Evolutionary conservation across 2,113 vertebrate species (phyloP), one percentile per base, ranked within the genome.

Genomic region (Orientallactaga bullata): DNA sequence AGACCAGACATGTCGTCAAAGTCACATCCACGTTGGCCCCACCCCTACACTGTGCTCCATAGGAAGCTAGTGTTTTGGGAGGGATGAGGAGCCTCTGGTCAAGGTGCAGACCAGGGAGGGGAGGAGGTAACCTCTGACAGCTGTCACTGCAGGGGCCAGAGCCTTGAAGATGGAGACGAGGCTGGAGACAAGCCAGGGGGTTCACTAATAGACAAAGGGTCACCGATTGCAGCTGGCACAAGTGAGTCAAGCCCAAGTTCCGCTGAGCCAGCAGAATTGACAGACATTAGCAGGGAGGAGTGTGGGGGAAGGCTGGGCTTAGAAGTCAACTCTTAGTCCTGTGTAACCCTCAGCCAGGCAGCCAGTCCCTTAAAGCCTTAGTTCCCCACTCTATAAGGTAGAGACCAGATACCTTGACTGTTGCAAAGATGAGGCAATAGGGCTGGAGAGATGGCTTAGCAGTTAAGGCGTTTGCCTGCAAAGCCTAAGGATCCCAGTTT

Each of bases 151-250:
- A 5, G 71, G 71, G 28, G n/a, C 58, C 69, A 58, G 83, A 3
- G 26, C 35, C 21, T 6, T 21, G 37, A 37, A 35, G 82, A 66
- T 8, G 5, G 58, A 3, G 1, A 60, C 32, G 71, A 42, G 32
- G 78, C 78, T 79, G 17, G 1, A 26, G n/a, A 65, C 58, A n/a
- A 8, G 76, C 66, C 18, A 26, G 39, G 24, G 24, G 24, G 23
- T 11, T 18, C 4, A 0, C 15, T 65, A 26, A 11, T 5, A 39
- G 13, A 8, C 1, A 0, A 1, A 30, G 32, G 20, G 30, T 21
- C 58, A 6, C 30, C 24, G 3, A 60, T 0, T 0, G 16, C 28
- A 11, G 32, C 72, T 6, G 0, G 18, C 42, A 47, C 2, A 0
- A 3, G 35, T 10, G 72, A 83, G 2, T 18, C 58, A 47, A 1